phyloP scores from a whole-genome alignment of 2,797 vertebrate genomes.

The Mormyrops attenuatus region DNA sequence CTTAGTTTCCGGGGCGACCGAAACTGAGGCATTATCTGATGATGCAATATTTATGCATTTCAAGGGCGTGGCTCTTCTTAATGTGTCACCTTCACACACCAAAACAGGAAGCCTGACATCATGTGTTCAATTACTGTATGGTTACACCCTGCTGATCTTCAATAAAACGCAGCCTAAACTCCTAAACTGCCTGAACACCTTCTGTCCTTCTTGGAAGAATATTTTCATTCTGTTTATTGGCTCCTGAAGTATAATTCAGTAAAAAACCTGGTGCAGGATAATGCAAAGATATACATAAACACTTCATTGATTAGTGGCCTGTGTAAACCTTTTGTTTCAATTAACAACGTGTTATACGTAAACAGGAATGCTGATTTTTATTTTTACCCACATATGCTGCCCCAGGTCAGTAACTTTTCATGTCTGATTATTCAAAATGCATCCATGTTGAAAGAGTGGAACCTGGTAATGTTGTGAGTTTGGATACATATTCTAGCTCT shows the following conservation, averaged over 20 bases:
- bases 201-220: neutral
- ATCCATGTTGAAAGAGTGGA: neutral
- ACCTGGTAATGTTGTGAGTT: neutral
- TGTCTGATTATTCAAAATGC: neutral
- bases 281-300: neutral
- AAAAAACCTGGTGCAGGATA: neutral
- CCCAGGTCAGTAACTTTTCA: neutral
- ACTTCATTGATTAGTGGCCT: neutral
- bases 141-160: neutral
- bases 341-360: neutral
- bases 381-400: neutral
- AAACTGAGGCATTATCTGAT: neutral
- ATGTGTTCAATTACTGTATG: neutral
- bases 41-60: neutral
- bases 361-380: neutral
- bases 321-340: neutral
- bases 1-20: neutral
- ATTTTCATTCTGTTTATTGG: neutral
- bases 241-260: neutral
- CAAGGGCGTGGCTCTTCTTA: neutral
- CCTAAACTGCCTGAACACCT: neutral
- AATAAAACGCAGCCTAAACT: neutral
- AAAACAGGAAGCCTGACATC: neutral
- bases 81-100: neutral
- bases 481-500: slow-evolving; percentile 9